Base-by-base conservation (phyloP, 2,888 invertebrate genomes). In the Pemphredon lugubris region DNA sequence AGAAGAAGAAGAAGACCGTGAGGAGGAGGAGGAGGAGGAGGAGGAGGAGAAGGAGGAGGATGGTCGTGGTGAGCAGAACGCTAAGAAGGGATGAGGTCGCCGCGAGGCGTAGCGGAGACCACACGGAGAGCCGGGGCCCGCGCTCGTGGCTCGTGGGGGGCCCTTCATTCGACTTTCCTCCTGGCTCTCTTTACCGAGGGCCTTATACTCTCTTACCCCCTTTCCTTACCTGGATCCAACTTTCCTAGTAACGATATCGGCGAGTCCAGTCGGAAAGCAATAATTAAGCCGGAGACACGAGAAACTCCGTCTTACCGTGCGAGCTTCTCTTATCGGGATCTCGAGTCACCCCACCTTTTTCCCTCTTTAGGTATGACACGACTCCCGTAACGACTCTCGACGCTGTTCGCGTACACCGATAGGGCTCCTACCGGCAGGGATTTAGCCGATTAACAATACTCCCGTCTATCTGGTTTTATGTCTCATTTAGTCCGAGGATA, bases 41-140 rank as follows among this genome's bases (percentile, higher is more conserved):
- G 51, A 51, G 69, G 66, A 64, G 65, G 64, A 59, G 67, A 65
- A 61, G 55, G 51, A 75, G 23, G 65, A 55, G 71, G 66, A 66
- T 54, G 73, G 72, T 40, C 61, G 40, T 72, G 71, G 75, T 59
- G 75, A 69, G 81, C 79, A 82, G 82, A n/a, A n/a, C n/a, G n/a
- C n/a, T n/a, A n/a, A n/a, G n/a, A 84, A 86, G 87, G 87, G 87
- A 86, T 87, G 87, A 86, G 86, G 83, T 83, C 80, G 86, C 88
- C 87, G 86, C 84, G 75, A 86, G 88, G 86, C 84, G 77, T 83
- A 79, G 80, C 81, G 83, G 80, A 78, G 82, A 86, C 88, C 88
- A 88, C 88, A 88, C 88, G 82, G 86, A 83, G 84, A 83, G 87
- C 80, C 61, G 78, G 71, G 53, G 73, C 73, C n/a, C n/a, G n/a